Evolutionary conservation across 1,140 invertebrate genomes (phyloP).

Genomic region (roundworm (Caenorhabditis elegans)): WBcel235 BX284603.4:8194501-8195000

Average conservation of each 20-base stretch:
- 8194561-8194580: too few relatives aligned
- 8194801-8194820: constrained; percentile 37
- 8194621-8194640: too few relatives aligned
- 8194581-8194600: too few relatives aligned
- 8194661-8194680: too few relatives aligned
- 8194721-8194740: too few relatives aligned
- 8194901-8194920: constrained; percentile 51
- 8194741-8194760: constrained; percentile 61
- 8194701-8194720: too few relatives aligned
- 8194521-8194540: too few relatives aligned
- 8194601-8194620: too few relatives aligned
- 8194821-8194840: constrained; percentile 45
- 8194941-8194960: not conserved
- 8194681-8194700: not conserved
- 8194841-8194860: constrained; percentile 54
- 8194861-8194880: constrained; percentile 44
- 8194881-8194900: constrained; percentile 51
- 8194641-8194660: too few relatives aligned
- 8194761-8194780: constrained; percentile 60
- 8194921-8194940: too few relatives aligned
- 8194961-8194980: constrained; percentile 5
- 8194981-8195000: constrained; percentile 39
- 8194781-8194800: constrained; percentile 52
- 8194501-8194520: too few relatives aligned
- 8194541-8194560: too few relatives aligned